These are phyloP conservation scores for Arothron firmamentum DNA, from an alignment of 2,113 vertebrate genomes.

Conservation along the genomic window DNA sequence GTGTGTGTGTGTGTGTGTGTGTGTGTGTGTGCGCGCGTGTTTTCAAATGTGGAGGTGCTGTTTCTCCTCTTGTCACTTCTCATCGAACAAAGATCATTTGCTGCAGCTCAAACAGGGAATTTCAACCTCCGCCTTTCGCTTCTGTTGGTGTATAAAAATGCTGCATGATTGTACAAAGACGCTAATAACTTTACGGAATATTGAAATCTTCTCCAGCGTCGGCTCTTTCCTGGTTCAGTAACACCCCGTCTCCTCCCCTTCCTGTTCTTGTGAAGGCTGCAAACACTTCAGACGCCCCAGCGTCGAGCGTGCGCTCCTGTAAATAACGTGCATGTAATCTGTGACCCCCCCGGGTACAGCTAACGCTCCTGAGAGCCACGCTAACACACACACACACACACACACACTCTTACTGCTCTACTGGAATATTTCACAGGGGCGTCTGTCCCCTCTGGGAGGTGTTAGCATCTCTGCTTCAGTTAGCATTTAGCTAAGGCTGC, in stretches of 20 bases:
- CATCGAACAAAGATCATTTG: constrained; percentile 6
- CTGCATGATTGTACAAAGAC: constrained; percentile 60
- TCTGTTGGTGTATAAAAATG: constrained; percentile 44
- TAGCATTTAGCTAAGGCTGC: no score
- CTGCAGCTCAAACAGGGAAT: constrained; percentile 39
- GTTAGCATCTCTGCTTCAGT: no score
- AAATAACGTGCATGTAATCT: constrained; percentile 39
- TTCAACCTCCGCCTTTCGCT: constrained; percentile 16
- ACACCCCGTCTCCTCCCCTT: constrained; percentile 2
- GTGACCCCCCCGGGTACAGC: background rate
- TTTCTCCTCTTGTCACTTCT: constrained; percentile 10
- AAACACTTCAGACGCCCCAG: background rate
- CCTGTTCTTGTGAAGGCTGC: background rate
- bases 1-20: no score
- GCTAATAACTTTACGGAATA: background rate
- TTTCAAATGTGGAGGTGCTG: no score
- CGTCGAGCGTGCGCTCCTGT: constrained; percentile 44
- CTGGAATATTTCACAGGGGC: background rate
- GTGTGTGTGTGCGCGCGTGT: no score
- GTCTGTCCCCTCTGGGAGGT: no score
- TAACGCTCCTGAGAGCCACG: background rate
- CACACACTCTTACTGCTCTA: background rate
- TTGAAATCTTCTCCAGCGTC: no score
- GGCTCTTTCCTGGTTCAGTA: background rate
- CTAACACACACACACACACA: background rate